Evolutionary conservation across 2,888 invertebrate species (phyloP).

Genomic region (Toxonevra muliebris): DNA sequence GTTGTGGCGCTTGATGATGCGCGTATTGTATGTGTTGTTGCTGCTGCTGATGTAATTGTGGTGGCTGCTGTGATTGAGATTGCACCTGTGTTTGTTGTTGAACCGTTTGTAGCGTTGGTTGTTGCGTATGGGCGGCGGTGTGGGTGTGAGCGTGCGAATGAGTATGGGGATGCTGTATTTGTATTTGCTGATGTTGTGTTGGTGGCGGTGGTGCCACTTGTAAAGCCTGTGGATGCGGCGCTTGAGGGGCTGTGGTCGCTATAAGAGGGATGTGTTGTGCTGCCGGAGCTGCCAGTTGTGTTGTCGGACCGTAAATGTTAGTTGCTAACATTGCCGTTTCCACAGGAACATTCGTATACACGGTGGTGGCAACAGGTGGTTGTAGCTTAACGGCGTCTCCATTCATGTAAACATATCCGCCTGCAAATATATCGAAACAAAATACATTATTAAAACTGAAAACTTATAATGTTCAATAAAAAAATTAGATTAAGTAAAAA

Average conservation of each 20-base stretch:
- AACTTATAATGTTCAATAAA: no score
- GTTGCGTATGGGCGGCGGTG: conserved; percentile 38
- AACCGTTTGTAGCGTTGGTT: conserved; percentile 48
- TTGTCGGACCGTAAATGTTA: conserved; percentile 60
- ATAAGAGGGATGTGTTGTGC: conserved; percentile 60
- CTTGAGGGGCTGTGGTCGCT: conserved; percentile 55
- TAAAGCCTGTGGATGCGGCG: conserved; percentile 48
- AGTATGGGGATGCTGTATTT: conserved; percentile 57
- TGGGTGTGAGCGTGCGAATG: conserved; percentile 44
- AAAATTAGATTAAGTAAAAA: no score
- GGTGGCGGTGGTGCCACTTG: conserved; percentile 46
- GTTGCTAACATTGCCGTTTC: conserved; percentile 69
- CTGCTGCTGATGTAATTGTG: conserved; percentile 45
- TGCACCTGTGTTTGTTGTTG: conserved; percentile 41
- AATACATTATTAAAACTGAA: no score
- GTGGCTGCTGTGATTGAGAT: conserved; percentile 35
- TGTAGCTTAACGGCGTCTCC: conserved; percentile 77
- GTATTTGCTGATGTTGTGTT: conserved; percentile 49
- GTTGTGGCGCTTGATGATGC: conserved; percentile 43
- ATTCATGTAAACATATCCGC: conserved; percentile 83
- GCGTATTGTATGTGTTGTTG: conserved; percentile 49
- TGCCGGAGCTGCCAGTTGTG: conserved; percentile 58
- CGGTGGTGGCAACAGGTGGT: conserved; percentile 74
- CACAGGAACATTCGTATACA: conserved; percentile 73
- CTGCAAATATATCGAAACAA: conserved; percentile 39